Percentiles rank a stretch among this genome's conserved stretches.
Conservation (phyloP, 2,113 vertebrate genomes). For the Phylloscopus whistleri region DNA sequence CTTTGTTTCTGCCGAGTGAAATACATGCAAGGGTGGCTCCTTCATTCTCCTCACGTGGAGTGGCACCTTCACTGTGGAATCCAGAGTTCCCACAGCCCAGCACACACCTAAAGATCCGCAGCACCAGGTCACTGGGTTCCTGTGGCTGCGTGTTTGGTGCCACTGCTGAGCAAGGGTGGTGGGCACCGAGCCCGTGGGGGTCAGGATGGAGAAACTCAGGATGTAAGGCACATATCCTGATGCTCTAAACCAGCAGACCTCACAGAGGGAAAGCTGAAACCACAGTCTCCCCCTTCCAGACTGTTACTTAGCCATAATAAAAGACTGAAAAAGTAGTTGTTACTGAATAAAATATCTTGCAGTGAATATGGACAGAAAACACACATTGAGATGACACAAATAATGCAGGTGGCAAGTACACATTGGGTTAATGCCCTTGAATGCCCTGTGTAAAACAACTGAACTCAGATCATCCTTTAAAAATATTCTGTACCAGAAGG, state of each 20-base stretch:
- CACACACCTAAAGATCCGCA: not conserved
- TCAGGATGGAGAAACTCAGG: not conserved
- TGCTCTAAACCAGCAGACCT: not conserved
- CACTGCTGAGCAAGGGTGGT: not conserved
- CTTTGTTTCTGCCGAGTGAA: not conserved
- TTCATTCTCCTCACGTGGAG: not conserved
- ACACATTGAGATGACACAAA: not conserved
- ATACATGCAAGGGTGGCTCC: not conserved
- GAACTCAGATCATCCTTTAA: not conserved
- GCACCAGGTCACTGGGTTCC: not conserved
- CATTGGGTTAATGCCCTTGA: not conserved
- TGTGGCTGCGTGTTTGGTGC: fast-evolving
- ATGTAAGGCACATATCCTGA: not conserved
- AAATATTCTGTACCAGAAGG: not conserved
- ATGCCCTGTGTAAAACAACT: not conserved
- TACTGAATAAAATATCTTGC: not conserved
- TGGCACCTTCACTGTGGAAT: not conserved
- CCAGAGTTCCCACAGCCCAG: not conserved
- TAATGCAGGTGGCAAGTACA: not conserved
- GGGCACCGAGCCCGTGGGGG: fast-evolving
- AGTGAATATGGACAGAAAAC: not conserved
- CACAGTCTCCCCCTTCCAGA: not conserved
- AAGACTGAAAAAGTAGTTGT: not conserved
- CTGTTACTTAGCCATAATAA: not conserved
- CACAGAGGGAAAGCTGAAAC: not conserved